Percentiles rank a stretch among this genome's conserved stretches.
Conservation (phyloP, 2,113 vertebrate species). For the Apodemus sylvaticus region DNA sequence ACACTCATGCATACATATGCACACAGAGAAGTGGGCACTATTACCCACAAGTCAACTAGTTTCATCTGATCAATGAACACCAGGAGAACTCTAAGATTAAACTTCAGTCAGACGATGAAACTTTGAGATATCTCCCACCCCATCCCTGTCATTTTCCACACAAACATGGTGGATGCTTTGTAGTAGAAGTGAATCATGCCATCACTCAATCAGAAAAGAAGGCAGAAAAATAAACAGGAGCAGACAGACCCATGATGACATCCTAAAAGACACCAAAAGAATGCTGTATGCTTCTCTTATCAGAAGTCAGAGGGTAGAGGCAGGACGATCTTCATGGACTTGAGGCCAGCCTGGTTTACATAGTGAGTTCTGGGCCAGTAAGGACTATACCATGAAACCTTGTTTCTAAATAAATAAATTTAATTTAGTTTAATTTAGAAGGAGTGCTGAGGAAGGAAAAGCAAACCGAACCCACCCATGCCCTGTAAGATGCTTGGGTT, state of each 20-base stretch:
- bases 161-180: background rate
- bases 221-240: background rate
- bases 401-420: background rate
- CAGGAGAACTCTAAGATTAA: background rate
- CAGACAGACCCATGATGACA: background rate
- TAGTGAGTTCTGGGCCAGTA: background rate
- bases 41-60: background rate
- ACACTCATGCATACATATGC: background rate
- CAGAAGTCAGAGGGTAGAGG: background rate
- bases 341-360: background rate
- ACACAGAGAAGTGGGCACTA: background rate
- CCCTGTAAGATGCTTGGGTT: background rate
- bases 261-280: background rate
- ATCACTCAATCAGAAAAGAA: background rate
- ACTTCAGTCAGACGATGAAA: background rate
- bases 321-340: background rate
- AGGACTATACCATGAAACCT: background rate
- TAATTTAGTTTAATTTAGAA: background rate
- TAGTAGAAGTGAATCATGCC: background rate
- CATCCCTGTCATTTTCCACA: background rate
- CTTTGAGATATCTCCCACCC: background rate
- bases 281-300: too few species aligned
- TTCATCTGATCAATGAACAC: background rate
- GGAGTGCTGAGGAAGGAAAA: slow-evolving; percentile 11
- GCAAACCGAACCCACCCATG: slow-evolving; percentile 19